Percentiles rank a stretch among this genome's conserved stretches.
Evolutionary conservation across 2,888 invertebrate genomes (phyloP).

Genomic region (Chloromyia formosa): DNA sequence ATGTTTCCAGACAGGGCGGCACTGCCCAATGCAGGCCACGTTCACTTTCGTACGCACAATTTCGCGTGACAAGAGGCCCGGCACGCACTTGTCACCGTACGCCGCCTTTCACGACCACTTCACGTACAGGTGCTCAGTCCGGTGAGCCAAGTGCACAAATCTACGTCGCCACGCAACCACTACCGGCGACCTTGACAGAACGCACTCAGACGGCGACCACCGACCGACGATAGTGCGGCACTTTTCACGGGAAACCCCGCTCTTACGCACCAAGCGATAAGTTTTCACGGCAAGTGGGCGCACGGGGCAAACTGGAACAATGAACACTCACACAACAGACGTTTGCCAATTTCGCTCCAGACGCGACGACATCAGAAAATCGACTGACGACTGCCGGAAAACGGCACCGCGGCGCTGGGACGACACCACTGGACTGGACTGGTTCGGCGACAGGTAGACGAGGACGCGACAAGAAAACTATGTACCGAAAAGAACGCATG

Average conservation of each 20-base stretch:
- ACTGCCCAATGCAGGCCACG: not conserved
- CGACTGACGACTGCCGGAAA: slow-evolving; percentile 25
- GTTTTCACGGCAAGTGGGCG: not conserved
- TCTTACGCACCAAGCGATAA: not conserved
- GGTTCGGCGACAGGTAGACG: slow-evolving; percentile 20
- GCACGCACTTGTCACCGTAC: not conserved
- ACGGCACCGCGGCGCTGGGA: slow-evolving; percentile 4
- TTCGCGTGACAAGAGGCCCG: not conserved
- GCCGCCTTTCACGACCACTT: not conserved
- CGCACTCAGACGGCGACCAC: not conserved
- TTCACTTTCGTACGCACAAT: slow-evolving; percentile 24
- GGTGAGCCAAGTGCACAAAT: not conserved
- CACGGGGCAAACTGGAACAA: not conserved
- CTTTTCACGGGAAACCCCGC: not conserved
- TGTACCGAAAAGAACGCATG: slow-evolving; percentile 5
- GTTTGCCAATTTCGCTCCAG: not conserved
- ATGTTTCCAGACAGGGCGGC: not conserved
- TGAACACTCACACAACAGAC: not conserved
- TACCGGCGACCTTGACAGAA: slow-evolving; percentile 16
- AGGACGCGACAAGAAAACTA: not conserved
- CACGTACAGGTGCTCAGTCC: slow-evolving; percentile 7
- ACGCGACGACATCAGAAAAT: slow-evolving; percentile 26
- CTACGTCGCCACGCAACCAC: slow-evolving; percentile 11
- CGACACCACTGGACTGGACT: slow-evolving; percentile 35
- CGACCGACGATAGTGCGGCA: not conserved